phyloP scores from a whole-genome alignment of 2,113 vertebrate genomes.

The Lipotes vexillifer region DNA sequence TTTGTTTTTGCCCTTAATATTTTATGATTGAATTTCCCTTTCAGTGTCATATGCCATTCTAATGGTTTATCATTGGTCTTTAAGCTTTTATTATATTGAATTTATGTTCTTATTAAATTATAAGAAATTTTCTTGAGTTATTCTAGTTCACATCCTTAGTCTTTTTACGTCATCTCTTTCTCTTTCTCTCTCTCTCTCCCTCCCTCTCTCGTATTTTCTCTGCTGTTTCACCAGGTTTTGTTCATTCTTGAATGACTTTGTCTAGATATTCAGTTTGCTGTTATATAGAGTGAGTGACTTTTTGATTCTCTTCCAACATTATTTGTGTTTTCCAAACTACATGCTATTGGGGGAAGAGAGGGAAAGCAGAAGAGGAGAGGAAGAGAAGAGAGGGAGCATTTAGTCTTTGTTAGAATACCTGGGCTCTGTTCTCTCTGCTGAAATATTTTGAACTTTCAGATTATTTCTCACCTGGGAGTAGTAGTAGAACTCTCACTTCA shows the following conservation, averaged over 20 bases:
- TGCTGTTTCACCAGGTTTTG: not conserved
- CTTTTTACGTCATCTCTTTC: not conserved
- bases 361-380: not conserved
- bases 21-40: slow-evolving; percentile 1
- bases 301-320: not conserved
- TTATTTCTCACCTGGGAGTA: not conserved
- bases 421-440: not conserved
- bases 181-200: rapidly evolving
- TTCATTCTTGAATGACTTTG: not conserved
- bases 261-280: not conserved
- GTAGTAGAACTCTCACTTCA: not conserved
- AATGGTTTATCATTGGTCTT: not conserved
- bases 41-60: not conserved
- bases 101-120: not conserved
- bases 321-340: not conserved
- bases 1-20: not conserved
- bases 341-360: not conserved
- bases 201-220: not conserved
- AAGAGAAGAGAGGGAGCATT: not conserved
- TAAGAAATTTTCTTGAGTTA: not conserved
- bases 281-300: not conserved
- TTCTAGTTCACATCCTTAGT: not conserved
- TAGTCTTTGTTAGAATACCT: not conserved
- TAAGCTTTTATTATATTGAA: not conserved
- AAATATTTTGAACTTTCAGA: not conserved